phyloP scores from a whole-genome alignment of 2,797 vertebrate species.

The Sebastes iracundus region DNA sequence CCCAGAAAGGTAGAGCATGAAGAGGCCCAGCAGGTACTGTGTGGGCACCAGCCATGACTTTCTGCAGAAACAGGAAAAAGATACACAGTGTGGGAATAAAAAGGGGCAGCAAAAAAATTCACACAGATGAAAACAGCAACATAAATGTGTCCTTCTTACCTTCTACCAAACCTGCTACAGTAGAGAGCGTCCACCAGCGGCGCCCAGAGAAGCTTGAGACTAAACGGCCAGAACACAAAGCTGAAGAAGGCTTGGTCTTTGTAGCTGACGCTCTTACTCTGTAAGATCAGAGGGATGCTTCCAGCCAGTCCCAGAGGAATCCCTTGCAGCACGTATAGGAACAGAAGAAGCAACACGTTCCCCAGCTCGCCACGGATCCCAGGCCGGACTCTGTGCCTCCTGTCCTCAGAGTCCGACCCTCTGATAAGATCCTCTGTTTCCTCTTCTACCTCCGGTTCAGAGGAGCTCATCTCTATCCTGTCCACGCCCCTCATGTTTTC shows the following conservation, averaged over 20 bases:
- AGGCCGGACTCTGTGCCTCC: constrained; percentile 23
- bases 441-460: constrained; percentile 75
- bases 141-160: constrained; percentile 59
- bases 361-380: constrained; percentile 86
- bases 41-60: constrained; percentile 99
- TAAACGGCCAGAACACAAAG: constrained; percentile 99
- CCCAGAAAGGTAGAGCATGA: constrained; percentile 93
- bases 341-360: constrained; percentile 91
- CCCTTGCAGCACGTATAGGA: constrained; percentile 96
- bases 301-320: constrained; percentile 96
- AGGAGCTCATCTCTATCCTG: constrained; percentile 24
- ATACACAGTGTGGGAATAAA: not conserved
- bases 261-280: constrained; percentile 94
- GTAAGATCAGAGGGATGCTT: constrained; percentile 95
- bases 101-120: not conserved
- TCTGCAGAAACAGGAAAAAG: constrained; percentile 47
- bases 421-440: constrained; percentile 79
- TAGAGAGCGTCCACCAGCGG: constrained; percentile 96
- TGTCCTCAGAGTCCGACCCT: constrained; percentile 44
- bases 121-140: not conserved
- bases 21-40: constrained; percentile 93
- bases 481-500: constrained; percentile 38
- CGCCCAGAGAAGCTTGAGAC: constrained; percentile 96
- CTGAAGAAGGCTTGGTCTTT: constrained; percentile 98
- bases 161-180: constrained; percentile 90